A percentile compares a stretch with the other conserved stretches of the same genome.
phyloP scores from a whole-genome alignment of 2,888 invertebrate species.

The Zaprionus obscuricornis region DNA sequence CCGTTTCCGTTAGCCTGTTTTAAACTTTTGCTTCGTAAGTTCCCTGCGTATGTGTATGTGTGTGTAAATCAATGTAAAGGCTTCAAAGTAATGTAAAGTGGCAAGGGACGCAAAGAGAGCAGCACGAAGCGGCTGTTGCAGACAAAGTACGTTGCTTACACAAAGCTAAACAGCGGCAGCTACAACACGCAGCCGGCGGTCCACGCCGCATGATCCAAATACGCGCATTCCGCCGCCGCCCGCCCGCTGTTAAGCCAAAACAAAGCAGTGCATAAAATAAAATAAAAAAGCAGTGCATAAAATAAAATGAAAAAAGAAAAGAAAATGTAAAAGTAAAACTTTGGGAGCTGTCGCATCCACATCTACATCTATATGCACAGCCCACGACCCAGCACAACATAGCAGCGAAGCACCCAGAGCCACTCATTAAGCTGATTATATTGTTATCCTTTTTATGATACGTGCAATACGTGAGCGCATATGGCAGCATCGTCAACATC shows the following conservation, averaged over 20 bases:
- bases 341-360: conserved; percentile 57
- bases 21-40: conserved; percentile 59
- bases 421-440: conserved; percentile 82
- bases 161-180: conserved; percentile 72
- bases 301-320: conserved; percentile 14
- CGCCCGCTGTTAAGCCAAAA: conserved; percentile 43
- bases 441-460: conserved; percentile 82
- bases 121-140: conserved; percentile 35
- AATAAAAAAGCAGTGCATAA: too few species aligned
- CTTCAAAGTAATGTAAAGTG: conserved; percentile 14
- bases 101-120: too few species aligned
- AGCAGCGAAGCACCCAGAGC: conserved; percentile 57
- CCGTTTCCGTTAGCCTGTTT: conserved; percentile 76
- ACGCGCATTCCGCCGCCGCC: conserved; percentile 5
- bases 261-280: conserved; percentile 68
- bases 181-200: conserved; percentile 65
- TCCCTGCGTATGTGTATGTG: conserved; percentile 7
- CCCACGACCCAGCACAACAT: conserved; percentile 14
- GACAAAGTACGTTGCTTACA: conserved; percentile 75
- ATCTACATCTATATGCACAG: conserved; percentile 42
- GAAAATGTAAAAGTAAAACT: conserved; percentile 65
- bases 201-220: conserved; percentile 20
- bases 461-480: conserved; percentile 74
- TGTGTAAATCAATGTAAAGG: conserved; percentile 65
- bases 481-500: conserved; percentile 64